Evolutionary conservation across 1,140 invertebrate species (phyloP), one percentile per base, ranked within the genome.

Genomic region (Diorhabda carinulata): DNA sequence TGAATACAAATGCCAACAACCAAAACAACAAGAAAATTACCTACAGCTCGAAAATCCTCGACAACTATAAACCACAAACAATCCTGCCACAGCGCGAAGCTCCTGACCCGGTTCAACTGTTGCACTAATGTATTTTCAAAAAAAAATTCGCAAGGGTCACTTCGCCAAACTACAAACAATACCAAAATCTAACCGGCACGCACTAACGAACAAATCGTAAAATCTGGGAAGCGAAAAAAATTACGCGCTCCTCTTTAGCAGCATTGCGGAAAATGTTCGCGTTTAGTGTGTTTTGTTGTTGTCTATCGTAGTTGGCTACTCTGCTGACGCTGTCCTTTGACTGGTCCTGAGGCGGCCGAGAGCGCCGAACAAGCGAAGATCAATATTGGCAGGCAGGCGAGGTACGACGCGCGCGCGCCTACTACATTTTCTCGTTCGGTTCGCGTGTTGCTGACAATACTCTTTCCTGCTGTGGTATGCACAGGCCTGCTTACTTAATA

Each of bases 331-430:
- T 64, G 65, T 73, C 69, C 69, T 70, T 65, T 72, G 73, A 74
- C 73, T 74, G 71, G 74, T 76, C 74, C 74, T 76, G 73, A 67
- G 70, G 67, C 73, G 74, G 42, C 61, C 61, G 45, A 69, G 64
- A 44, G 41, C 69, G 62, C 67, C 68, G 69, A n/a, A 41, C 43
- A 52, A 52, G 61, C 61, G 61, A 44, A 74, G 73, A 74, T 74
- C 73, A 74, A 74, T 74, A 74, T 74, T 74, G 73, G 73, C 68
- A 72, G 65, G 61, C 47, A 57, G 45, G 47, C 44, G 64, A 43
- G 64, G 47, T 42, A 67, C 69, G 64, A 57, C 43, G 60, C 66
- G 71, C 59, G 71, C 58, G 66, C 69, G 56, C 66, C 70, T 25
- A 8, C 40, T 41, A 42, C 10, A 9, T 63, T 47, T 47, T 60